Base-by-base conservation (phyloP, 1,140 invertebrate species). In the Varroa destructor region DNA sequence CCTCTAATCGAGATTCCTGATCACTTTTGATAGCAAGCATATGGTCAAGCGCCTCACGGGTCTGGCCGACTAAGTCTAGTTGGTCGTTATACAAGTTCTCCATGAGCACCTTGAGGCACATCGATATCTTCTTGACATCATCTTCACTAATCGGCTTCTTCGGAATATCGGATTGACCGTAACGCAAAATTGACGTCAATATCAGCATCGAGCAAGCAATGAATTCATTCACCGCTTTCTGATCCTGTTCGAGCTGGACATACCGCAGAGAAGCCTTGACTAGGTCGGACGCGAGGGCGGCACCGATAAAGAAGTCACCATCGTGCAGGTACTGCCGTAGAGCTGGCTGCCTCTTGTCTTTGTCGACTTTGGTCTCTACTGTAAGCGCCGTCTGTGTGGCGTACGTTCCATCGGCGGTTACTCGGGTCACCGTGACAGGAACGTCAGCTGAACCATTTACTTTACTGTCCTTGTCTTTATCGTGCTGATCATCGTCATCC, bases 391-490 rank as follows among this genome's bases (percentile, higher is more conserved):
- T 97, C 80, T 99, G 96, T 2, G 93, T 90, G 46, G 94, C 96
- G 80, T 99, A 99, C 3, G 96, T 97, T 57, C 97, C 97, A 84
- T 99, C 96, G 43, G 92, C 93, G 55, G 93, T 96, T n/a, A 97
- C 91, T 51, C 91, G 79, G 74, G 87, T 86, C 14, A 46, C 37
- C 1, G 57, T 73, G 5, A 74, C 43, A 36, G 58, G 67, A 36
- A 77, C 55, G 46, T 43, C 70, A 14, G 54, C 73, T 73, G 42
- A 74, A 75, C 77, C 73, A 76, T 76, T 75, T 72, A 76, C 46
- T 73, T 77, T 64, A 36, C 56, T 55, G 72, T 75, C 72, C 74
- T 70, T 76, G 12, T 79, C 77, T 74, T 81, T 81, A 73, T 82
- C 79, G 74, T 81, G 78, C 6, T 81, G 77, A 77, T 84, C 79